These are phyloP conservation scores for Battus philenor DNA, from an alignment of 1,140 invertebrate genomes.

Conservation along the genomic window DNA sequence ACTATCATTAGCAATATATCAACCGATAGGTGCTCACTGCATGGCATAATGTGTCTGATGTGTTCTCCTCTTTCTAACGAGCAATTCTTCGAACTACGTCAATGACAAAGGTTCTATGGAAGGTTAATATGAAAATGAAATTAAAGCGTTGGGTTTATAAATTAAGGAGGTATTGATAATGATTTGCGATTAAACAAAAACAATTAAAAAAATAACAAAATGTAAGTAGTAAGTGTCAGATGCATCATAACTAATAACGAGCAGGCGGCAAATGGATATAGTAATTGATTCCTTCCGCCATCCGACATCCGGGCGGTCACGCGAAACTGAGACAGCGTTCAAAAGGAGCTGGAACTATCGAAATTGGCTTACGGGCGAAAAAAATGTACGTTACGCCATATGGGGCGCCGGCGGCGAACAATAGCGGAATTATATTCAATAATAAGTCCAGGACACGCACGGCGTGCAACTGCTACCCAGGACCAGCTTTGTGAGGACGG, in stretches of 20 bases:
- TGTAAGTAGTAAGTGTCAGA: slow-evolving; percentile 7
- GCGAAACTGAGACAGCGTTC: slow-evolving; percentile 44
- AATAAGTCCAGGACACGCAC: slow-evolving; percentile 68
- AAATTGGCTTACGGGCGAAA: slow-evolving; percentile 52
- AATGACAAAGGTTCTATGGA: no score
- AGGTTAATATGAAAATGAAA: no score
- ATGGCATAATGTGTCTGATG: no score
- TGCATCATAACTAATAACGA: slow-evolving; percentile 5
- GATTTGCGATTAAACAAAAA: no score
- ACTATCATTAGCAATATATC: no score
- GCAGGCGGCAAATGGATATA: slow-evolving; percentile 29
- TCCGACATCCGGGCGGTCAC: slow-evolving; percentile 47
- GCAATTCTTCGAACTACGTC: no score
- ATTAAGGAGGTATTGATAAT: no score
- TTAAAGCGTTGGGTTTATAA: no score
- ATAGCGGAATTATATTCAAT: slow-evolving; percentile 69
- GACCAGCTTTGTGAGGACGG: slow-evolving; percentile 33
- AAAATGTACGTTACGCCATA: slow-evolving; percentile 70
- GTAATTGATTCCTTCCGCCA: slow-evolving; percentile 34
- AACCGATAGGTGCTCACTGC: no score
- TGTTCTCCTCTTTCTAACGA: no score
- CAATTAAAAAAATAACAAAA: background rate
- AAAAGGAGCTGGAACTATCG: slow-evolving; percentile 45
- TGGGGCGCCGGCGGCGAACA: slow-evolving; percentile 63
- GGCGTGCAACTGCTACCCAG: slow-evolving; percentile 51